Conservation (phyloP, 2,797 vertebrate genomes). For the Champsocephalus esox region DNA sequence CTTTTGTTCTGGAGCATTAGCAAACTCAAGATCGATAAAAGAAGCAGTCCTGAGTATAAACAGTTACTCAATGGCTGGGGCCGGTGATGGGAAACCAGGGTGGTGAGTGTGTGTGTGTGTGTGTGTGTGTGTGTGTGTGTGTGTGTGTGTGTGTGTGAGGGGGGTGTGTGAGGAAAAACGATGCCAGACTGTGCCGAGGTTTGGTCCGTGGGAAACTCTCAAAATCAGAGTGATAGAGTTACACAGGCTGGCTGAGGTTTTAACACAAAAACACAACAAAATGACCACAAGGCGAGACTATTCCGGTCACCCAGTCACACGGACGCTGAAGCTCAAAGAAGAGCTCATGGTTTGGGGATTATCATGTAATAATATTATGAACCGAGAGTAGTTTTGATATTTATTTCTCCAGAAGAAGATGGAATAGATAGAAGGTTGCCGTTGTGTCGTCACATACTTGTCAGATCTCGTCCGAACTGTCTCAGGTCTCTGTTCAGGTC, state of each 20-base stretch:
- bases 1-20: constrained; percentile 70
- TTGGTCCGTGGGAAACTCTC: constrained; percentile 64
- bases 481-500: constrained; percentile 92
- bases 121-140: constrained; percentile 15
- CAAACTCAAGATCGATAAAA: constrained; percentile 54
- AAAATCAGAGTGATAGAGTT: constrained; percentile 73
- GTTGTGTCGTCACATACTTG: constrained; percentile 83
- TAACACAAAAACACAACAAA: constrained; percentile 72
- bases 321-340: constrained; percentile 19
- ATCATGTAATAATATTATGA: constrained; percentile 26
- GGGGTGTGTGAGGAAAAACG: constrained; percentile 59
- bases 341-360: constrained; percentile 36
- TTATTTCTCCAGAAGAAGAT: constrained; percentile 5
- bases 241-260: constrained; percentile 63
- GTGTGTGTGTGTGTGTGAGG: not conserved
- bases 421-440: not conserved
- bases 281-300: constrained; percentile 65
- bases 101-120: constrained; percentile 44
- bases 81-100: constrained; percentile 65
- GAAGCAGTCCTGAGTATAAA: constrained; percentile 65
- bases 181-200: constrained; percentile 68
- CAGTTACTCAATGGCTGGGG: constrained; percentile 70
- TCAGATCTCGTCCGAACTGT: constrained; percentile 90
- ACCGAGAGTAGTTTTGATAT: not conserved
- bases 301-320: constrained; percentile 56